Conservation (phyloP, 1,140 invertebrate species). For the Saccostrea glomerata region DNA sequence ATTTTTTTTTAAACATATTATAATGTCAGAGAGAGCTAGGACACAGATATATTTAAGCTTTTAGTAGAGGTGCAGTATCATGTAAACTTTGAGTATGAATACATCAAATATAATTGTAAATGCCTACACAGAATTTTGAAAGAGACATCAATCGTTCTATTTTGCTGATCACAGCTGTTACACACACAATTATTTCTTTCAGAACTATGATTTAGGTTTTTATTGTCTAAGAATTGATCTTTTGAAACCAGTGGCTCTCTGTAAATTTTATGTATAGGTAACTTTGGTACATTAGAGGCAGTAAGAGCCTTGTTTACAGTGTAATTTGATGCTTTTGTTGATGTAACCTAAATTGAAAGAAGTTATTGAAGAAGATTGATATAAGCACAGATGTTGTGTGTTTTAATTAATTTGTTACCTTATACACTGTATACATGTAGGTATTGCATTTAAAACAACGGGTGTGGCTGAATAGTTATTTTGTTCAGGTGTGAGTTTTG, state of each 20-base stretch:
- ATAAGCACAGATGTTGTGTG: slow-evolving; percentile 13
- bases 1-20: too few relatives aligned
- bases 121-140: neutral
- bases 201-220: neutral
- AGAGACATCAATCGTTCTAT: neutral
- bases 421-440: neutral
- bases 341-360: neutral
- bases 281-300: neutral
- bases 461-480: neutral
- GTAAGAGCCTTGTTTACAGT: neutral
- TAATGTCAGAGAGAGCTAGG: neutral
- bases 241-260: neutral
- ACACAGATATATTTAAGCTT: neutral
- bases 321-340: neutral
- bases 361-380: slow-evolving; percentile 8
- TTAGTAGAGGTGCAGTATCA: neutral
- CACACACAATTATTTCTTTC: neutral
- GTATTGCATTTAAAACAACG: neutral
- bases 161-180: slow-evolving; percentile 1
- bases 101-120: neutral
- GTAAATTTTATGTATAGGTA: neutral
- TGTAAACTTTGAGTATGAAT: neutral
- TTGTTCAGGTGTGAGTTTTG: neutral
- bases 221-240: neutral
- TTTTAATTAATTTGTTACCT: slow-evolving; percentile 30